A percentile compares a stretch with the other conserved stretches of the same genome.
These are phyloP conservation scores for Tichodroma muraria DNA, from an alignment of 2,113 vertebrate genomes.

Conservation along the genomic window DNA sequence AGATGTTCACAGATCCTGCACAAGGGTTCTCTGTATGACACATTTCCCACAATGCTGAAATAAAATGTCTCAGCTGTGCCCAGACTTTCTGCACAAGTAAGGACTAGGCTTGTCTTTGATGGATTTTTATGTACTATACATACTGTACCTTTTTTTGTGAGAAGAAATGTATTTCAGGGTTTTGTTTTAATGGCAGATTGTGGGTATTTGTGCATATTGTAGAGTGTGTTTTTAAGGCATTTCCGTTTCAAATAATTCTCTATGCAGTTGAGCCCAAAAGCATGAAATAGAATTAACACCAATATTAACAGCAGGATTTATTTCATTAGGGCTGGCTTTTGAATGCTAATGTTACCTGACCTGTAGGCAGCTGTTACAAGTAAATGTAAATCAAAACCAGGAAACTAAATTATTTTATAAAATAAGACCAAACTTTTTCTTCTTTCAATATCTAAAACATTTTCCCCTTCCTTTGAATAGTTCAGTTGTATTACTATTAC, in stretches of 20 bases:
- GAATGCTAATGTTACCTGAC: slow-evolving; percentile 62
- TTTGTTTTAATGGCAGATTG: not conserved
- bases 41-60: not conserved
- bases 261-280: not conserved
- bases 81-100: not conserved
- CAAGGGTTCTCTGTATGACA: not conserved
- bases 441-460: not conserved
- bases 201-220: not conserved
- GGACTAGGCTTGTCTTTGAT: not conserved
- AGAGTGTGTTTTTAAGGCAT: not conserved
- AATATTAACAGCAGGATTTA: slow-evolving; percentile 47
- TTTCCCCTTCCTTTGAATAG: not conserved
- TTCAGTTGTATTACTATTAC: not conserved
- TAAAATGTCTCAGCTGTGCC: not conserved
- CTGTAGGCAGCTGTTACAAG: slow-evolving; percentile 73
- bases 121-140: not conserved
- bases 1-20: slow-evolving; percentile 8
- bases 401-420: slow-evolving; percentile 55
- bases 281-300: slow-evolving; percentile 67
- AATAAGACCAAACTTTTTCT: slow-evolving; percentile 47
- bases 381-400: slow-evolving; percentile 61
- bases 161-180: not conserved
- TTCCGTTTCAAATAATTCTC: not conserved
- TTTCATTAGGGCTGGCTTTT: slow-evolving; percentile 56
- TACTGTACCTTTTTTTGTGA: not conserved